Conservation (phyloP, 2,888 invertebrate genomes). For the Drosophila austrosaltans region DNA sequence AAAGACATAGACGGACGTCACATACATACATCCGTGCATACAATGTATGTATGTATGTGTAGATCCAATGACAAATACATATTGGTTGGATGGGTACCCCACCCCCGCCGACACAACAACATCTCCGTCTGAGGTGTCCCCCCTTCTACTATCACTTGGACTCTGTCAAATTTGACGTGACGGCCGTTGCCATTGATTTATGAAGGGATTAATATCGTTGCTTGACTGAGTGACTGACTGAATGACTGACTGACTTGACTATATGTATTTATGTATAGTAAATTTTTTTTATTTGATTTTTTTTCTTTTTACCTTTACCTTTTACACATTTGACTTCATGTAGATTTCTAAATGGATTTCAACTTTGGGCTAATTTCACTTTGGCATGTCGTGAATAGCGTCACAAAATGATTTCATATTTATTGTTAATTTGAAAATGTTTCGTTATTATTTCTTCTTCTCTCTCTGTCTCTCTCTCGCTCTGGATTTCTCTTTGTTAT, state of each 20-base stretch:
- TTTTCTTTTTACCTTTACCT: slow-evolving; percentile 38
- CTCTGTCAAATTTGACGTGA: slow-evolving; percentile 44
- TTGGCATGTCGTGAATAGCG: slow-evolving; percentile 43
- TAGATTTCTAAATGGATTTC: slow-evolving; percentile 72
- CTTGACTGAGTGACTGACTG: slow-evolving; percentile 18
- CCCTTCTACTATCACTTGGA: neutral
- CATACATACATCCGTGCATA: slow-evolving; percentile 17
- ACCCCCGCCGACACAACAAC: neutral
- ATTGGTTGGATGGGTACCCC: slow-evolving; percentile 4
- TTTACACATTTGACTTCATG: slow-evolving; percentile 57
- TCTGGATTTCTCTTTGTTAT: neutral
- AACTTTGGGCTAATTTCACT: slow-evolving; percentile 77
- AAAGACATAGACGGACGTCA: slow-evolving; percentile 13
- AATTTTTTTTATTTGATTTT: slow-evolving; percentile 23
- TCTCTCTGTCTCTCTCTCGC: neutral
- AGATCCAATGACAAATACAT: slow-evolving; percentile 45
- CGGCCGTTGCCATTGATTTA: slow-evolving; percentile 65
- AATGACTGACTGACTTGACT: neutral
- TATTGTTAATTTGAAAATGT: slow-evolving; percentile 31
- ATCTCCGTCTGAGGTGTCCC: neutral
- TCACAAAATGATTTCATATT: slow-evolving; percentile 54
- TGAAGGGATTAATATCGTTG: slow-evolving; percentile 68
- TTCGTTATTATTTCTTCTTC: slow-evolving; percentile 19
- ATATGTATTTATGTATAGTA: slow-evolving; percentile 25
- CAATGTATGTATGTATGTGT: neutral